A percentile compares a stretch with the other conserved stretches of the same genome.
These are phyloP conservation scores for Cydia fagiglandana DNA, from an alignment of 1,140 invertebrate species.

Conservation along the genomic window DNA sequence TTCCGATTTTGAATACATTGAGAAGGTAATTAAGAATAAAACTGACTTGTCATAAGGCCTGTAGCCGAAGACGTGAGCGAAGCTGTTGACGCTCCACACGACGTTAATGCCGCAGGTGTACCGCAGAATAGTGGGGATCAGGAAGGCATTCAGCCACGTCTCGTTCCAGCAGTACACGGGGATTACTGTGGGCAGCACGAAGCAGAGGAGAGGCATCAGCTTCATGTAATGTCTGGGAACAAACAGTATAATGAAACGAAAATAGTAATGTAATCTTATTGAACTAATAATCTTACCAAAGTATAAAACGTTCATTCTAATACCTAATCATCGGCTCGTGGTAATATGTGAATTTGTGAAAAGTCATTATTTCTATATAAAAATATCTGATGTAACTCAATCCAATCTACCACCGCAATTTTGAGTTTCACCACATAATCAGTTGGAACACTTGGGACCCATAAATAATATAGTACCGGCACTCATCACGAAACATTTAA, in stretches of 20 bases:
- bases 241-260: slow-evolving; percentile 21
- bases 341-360: too few species aligned
- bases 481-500: too few species aligned
- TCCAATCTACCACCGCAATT: too few species aligned
- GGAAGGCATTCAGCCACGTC: slow-evolving; percentile 81
- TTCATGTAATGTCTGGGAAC: slow-evolving; percentile 84
- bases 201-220: slow-evolving; percentile 85
- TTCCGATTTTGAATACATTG: too few species aligned
- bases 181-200: slow-evolving; percentile 86
- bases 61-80: slow-evolving; percentile 86
- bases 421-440: too few species aligned
- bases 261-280: not conserved
- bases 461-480: too few species aligned
- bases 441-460: too few species aligned
- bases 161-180: slow-evolving; percentile 87
- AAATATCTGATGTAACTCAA: too few species aligned
- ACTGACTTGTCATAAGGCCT: slow-evolving; percentile 87
- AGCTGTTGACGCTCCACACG: slow-evolving; percentile 89
- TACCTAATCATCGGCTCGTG: too few species aligned
- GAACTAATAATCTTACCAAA: too few species aligned
- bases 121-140: slow-evolving; percentile 82
- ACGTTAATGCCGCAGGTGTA: slow-evolving; percentile 84
- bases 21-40: not conserved
- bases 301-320: too few species aligned
- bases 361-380: too few species aligned